These are phyloP conservation scores for Cataglyphis rosenhaueri DNA, from an alignment of 2,888 invertebrate species.

Conservation along the genomic window DNA sequence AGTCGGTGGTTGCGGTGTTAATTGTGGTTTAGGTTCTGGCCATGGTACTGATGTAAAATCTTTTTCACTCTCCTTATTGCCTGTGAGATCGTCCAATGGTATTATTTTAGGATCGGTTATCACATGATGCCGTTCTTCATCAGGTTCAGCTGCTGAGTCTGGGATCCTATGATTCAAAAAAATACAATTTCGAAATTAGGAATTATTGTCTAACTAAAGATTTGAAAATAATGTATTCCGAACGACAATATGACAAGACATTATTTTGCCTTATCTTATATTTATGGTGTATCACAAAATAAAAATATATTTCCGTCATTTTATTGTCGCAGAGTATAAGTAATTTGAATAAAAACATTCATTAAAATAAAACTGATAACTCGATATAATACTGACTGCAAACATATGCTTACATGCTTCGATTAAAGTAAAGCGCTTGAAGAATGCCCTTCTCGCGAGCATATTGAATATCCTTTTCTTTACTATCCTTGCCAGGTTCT, in stretches of 20 bases:
- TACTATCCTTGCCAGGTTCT: conserved; percentile 92
- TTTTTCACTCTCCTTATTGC: conserved; percentile 92
- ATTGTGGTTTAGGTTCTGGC: conserved; percentile 93
- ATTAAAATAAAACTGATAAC: not conserved
- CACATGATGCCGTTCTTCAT: conserved; percentile 91
- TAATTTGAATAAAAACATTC: not conserved
- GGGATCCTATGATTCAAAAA: conserved; percentile 88
- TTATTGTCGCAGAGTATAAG: not conserved
- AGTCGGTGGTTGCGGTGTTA: conserved; percentile 83
- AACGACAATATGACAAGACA: not conserved
- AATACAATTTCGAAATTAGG: conserved; percentile 9
- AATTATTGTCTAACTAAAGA: conserved; percentile 1
- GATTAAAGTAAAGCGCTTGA: conserved; percentile 93
- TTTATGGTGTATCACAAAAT: not conserved
- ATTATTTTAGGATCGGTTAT: conserved; percentile 93
- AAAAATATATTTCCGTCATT: not conserved
- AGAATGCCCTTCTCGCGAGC: conserved; percentile 94
- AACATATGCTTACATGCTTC: conserved; percentile 87
- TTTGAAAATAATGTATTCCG: not conserved
- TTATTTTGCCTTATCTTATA: not conserved
- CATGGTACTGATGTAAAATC: conserved; percentile 92
- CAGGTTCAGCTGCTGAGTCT: conserved; percentile 95
- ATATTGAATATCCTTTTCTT: conserved; percentile 94
- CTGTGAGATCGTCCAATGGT: conserved; percentile 95
- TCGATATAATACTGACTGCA: conserved; percentile 55